Base-by-base conservation (phyloP, 2,797 vertebrate genomes). In the Gymnodraco acuticeps region DNA sequence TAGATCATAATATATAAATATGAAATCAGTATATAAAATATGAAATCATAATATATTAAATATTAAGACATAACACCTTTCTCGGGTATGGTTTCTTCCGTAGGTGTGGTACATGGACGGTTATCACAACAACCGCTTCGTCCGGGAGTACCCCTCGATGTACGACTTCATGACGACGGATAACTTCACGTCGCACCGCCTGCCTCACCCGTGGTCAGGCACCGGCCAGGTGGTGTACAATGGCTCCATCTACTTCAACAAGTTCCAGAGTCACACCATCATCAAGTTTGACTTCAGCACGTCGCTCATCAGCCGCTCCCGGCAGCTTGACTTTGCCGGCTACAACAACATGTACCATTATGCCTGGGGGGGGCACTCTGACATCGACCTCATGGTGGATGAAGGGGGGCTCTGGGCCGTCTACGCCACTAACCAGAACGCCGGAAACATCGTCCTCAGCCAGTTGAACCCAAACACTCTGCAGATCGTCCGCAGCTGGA, bases 51-150 rank as follows among this genome's bases (percentile, higher is more conserved):
- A 4, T 27, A 1, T 27, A 27, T 27, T 1, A 5, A 5, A 27
- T 27, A 27, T 27, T 27, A 27, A 27, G 4, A 4, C 27, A 27
- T 27, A 27, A 27, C 4, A 27, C 4, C 27, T 27, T 27, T 27
- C 27, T 27, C 4, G 1, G 27, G 27, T 5, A 4, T 63, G n/a
- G 0, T 64, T 20, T 56, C 16, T 58, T 62, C 11, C 31, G 3
- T 61, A 99, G 98, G 98, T 99, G 23, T 99, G 97, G 96, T 99
- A 99, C 91, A 99, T 99, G 98, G 98, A 99, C 47, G 97, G 97
- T 70, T 99, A 99, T 84, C 98, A 99, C 88, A 99, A 99, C 93
- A 99, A 99, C 88, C 96, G 97, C 70, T 99, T 99, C 9, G 98
- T 99, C 2, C 94, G 97, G 0, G 98, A 99, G 86, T 99, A 99